Evolutionary conservation across 2,113 vertebrate species (phyloP).

Genomic region (Heloderma charlesbogerti): DNA sequence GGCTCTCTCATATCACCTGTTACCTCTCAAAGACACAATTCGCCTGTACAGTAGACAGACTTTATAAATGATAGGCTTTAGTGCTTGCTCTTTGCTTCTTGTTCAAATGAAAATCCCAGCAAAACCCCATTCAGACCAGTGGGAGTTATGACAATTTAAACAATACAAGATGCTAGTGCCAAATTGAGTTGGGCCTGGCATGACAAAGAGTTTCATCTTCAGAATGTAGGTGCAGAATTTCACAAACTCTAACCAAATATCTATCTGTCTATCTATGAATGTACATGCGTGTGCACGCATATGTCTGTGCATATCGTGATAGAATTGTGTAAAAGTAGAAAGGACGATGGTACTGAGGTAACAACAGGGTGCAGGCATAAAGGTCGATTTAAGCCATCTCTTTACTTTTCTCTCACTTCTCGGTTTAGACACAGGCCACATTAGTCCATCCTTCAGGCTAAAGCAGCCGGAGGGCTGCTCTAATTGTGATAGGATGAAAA

Average conservation of each 20-base stretch:
- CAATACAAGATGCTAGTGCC: neutral
- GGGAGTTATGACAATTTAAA: neutral
- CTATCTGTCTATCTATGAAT: neutral
- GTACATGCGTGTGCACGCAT: too few relatives aligned
- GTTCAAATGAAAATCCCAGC: neutral
- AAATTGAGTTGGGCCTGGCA: neutral
- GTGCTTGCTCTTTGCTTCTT: neutral
- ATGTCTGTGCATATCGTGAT: neutral
- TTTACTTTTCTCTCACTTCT: neutral
- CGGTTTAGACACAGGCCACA: neutral
- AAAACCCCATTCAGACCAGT: neutral
- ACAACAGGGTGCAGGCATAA: neutral
- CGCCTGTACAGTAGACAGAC: neutral
- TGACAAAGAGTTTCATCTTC: neutral
- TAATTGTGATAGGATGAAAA: neutral
- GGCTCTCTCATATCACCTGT: constrained; percentile 5
- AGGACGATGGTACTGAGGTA: neutral
- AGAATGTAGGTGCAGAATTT: fast-evolving
- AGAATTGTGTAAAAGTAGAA: neutral
- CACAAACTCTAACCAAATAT: neutral
- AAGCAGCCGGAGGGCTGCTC: constrained; percentile 1
- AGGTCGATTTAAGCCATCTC: neutral
- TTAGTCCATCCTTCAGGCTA: neutral
- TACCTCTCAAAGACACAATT: neutral
- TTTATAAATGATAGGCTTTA: neutral